Conservation (phyloP, 2,113 vertebrate species). For the Bujurquina vittata region DNA sequence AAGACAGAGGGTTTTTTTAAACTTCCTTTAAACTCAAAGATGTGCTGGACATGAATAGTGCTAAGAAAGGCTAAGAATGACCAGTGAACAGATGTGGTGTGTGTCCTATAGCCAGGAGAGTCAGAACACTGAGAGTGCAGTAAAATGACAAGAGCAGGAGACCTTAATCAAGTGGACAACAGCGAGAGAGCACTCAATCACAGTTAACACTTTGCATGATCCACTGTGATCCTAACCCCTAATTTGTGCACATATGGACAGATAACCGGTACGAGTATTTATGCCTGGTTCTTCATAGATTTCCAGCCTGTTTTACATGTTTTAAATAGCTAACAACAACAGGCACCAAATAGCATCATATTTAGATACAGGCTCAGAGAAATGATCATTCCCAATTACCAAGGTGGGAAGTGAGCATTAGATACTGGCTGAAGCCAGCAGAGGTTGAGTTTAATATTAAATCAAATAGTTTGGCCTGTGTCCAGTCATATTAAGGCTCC, state of each 20-base stretch:
- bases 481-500: not conserved
- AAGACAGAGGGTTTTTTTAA: not conserved
- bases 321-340: not conserved
- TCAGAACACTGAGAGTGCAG: not conserved
- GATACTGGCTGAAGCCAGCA: conserved; percentile 25
- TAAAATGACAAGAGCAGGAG: not conserved
- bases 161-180: not conserved
- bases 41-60: not conserved
- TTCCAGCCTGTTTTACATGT: not conserved
- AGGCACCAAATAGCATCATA: not conserved
- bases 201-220: not conserved
- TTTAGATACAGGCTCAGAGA: not conserved
- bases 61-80: not conserved
- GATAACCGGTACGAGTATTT: not conserved
- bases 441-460: conserved; percentile 35
- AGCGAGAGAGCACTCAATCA: not conserved
- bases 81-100: not conserved
- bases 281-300: not conserved
- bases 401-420: conserved; percentile 17
- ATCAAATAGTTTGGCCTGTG: conserved; percentile 9
- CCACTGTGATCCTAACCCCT: not conserved
- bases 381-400: not conserved
- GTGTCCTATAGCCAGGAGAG: not conserved
- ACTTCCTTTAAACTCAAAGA: not conserved
- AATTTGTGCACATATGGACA: not conserved